phyloP scores from a whole-genome alignment of 23 tunicate species.

The Aplidium turbinatum region DNA sequence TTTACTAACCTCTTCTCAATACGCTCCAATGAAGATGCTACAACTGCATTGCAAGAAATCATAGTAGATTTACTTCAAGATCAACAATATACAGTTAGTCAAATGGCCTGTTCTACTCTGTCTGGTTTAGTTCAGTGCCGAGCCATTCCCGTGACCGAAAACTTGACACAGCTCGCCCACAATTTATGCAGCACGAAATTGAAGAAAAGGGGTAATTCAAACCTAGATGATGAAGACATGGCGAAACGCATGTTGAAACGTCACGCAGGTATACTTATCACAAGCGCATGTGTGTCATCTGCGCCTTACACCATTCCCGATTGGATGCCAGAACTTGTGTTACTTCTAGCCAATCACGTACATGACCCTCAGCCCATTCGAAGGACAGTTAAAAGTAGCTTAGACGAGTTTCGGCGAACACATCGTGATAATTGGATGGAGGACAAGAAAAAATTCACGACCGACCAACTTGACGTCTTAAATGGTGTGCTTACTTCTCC shows the following conservation, averaged over 20 bases:
- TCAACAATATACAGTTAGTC: conserved; percentile 64
- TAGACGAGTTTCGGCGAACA: conserved; percentile 84
- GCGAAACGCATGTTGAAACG: conserved; percentile 42
- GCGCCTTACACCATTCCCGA: conserved; percentile 86
- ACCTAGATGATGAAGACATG: neutral
- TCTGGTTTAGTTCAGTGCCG: conserved; percentile 87
- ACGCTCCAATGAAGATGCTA: conserved; percentile 2
- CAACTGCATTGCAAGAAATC: conserved; percentile 5
- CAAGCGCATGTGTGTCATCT: conserved; percentile 88
- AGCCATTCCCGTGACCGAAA: conserved; percentile 27
- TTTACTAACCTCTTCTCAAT: conserved; percentile 72
- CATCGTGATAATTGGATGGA: conserved; percentile 93
- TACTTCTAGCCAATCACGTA: conserved; percentile 59
- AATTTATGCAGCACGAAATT: conserved; percentile 28
- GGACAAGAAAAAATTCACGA: conserved; percentile 76
- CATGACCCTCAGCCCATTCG: conserved; percentile 93
- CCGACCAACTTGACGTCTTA: conserved; percentile 75
- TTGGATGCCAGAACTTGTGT: conserved; percentile 83
- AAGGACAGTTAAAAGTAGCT: conserved; percentile 68
- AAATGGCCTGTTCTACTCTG: conserved; percentile 73
- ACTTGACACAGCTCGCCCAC: conserved; percentile 26
- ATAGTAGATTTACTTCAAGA: conserved; percentile 64
- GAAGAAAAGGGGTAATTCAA: conserved; percentile 3
- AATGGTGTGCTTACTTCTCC: conserved; percentile 86
- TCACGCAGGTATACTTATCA: conserved; percentile 79